Conservation (phyloP, 2,113 vertebrate species). For the Athene noctua region DNA sequence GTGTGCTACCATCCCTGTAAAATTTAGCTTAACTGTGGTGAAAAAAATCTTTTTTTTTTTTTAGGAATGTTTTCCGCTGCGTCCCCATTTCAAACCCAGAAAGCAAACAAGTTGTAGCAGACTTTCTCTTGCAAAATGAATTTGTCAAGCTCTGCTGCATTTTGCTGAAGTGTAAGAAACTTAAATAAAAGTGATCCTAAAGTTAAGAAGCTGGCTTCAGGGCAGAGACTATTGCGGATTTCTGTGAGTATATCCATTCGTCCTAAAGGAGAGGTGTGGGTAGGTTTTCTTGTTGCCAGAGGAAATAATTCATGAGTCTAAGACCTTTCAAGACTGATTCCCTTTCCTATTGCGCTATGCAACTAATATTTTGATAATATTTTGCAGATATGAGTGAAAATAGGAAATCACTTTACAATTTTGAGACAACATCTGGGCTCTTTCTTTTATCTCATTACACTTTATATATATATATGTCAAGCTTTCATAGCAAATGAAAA, state of each 20-base stretch:
- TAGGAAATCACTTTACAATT: not conserved
- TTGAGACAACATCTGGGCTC: not conserved
- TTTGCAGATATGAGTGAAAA: not conserved
- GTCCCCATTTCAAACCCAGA: not conserved
- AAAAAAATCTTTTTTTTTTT: not conserved
- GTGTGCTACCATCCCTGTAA: not conserved
- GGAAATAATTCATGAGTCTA: not conserved
- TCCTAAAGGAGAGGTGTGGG: not conserved
- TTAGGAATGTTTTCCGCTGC: not conserved
- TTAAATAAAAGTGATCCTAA: not conserved
- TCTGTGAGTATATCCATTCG: not conserved
- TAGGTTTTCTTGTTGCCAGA: not conserved
- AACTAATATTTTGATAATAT: not conserved
- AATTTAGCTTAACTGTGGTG: not conserved
- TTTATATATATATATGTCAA: not conserved
- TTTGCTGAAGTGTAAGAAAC: slow-evolving; percentile 46
- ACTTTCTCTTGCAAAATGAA: slow-evolving; percentile 23
- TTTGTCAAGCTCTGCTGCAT: slow-evolving; percentile 46
- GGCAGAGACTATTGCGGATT: not conserved
- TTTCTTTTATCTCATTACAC: not conserved
- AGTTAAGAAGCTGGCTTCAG: not conserved
- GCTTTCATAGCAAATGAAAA: not conserved
- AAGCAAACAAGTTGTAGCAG: slow-evolving; percentile 26
- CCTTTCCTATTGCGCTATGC: not conserved
- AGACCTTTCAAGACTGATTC: not conserved